phyloP scores from a whole-genome alignment of 2,888 invertebrate genomes.

The Trichacis sp. region DNA sequence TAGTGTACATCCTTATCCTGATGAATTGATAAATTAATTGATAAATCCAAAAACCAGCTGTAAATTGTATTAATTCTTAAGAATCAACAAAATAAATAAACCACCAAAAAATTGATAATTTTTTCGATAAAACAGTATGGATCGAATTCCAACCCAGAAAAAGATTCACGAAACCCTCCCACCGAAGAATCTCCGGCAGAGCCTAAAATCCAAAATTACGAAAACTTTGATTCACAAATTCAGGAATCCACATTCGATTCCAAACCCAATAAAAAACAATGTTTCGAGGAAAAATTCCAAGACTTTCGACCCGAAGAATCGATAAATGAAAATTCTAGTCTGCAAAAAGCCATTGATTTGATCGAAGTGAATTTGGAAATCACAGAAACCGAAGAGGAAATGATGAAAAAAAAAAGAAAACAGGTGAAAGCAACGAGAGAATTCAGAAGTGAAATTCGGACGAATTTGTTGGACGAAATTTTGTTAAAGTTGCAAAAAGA shows the following conservation, averaged over 20 bases:
- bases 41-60: too few species aligned
- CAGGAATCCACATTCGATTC: too few species aligned
- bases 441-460: conserved; percentile 71
- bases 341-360: neutral
- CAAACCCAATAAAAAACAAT: too few species aligned
- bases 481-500: conserved; percentile 72
- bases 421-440: conserved; percentile 69
- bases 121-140: neutral
- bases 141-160: neutral
- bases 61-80: too few species aligned
- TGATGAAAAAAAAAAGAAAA: conserved; percentile 69
- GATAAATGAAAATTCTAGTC: too few species aligned
- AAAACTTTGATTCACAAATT: too few species aligned
- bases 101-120: neutral
- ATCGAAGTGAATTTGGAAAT: neutral
- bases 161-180: neutral
- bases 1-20: too few species aligned
- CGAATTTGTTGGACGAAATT: conserved; percentile 69
- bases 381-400: neutral
- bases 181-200: neutral
- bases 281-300: too few species aligned
- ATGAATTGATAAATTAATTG: too few species aligned
- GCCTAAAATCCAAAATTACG: too few species aligned
- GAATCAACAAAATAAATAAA: neutral
- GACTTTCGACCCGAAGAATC: too few species aligned